Conservation (phyloP, 2,797 vertebrate species). For the Betta splendens region DNA sequence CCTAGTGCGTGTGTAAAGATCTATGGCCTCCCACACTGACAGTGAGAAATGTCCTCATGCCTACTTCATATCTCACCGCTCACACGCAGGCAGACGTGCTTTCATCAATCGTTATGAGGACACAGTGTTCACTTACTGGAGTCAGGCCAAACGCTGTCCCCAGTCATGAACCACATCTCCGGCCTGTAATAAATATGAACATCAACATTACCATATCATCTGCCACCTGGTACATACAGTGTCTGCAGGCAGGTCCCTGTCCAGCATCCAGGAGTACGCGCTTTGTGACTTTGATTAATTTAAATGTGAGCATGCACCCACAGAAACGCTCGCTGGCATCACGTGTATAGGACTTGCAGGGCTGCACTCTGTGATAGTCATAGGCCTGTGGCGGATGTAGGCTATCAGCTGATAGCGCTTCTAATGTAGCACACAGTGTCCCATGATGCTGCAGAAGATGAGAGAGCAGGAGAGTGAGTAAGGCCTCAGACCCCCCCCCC, state of each 20-base stretch:
- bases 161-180: neutral
- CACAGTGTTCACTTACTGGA: too few relatives aligned
- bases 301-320: too few relatives aligned
- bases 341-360: conserved; percentile 4
- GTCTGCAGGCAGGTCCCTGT: too few relatives aligned
- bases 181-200: neutral
- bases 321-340: neutral
- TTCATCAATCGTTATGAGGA: neutral
- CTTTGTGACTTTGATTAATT: too few relatives aligned
- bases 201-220: too few relatives aligned
- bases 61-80: conserved; percentile 4
- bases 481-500: too few relatives aligned
- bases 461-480: conserved; percentile 13
- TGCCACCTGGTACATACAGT: too few relatives aligned
- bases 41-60: conserved; percentile 16
- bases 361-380: conserved; percentile 11
- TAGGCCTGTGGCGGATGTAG: conserved; percentile 53
- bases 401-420: conserved; percentile 64
- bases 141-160: too few relatives aligned
- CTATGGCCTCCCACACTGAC: conserved; percentile 28
- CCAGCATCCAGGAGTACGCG: too few relatives aligned
- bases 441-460: conserved; percentile 62
- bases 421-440: conserved; percentile 71
- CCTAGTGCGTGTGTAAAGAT: conserved; percentile 30
- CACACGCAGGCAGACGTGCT: neutral